Conservation (phyloP, 2,113 vertebrate genomes). For the Oenanthe melanoleuca region DNA sequence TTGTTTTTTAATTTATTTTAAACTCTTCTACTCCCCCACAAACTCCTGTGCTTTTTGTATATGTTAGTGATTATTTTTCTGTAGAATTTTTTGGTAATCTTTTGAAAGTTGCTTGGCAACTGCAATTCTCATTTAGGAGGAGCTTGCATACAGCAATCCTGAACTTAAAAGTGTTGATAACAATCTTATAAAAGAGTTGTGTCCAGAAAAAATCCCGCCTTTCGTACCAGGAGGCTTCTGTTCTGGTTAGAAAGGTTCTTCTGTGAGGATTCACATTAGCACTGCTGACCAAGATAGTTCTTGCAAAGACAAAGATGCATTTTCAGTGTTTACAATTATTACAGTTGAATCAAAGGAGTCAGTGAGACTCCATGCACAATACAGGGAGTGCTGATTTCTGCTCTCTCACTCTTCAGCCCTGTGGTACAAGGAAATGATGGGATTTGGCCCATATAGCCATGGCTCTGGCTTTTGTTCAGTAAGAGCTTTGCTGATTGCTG, state of each 20-base stretch:
- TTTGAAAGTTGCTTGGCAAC: conserved; percentile 22
- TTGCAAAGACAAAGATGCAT: not conserved
- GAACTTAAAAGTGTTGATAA: not conserved
- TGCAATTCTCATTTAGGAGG: not conserved
- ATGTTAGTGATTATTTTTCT: not conserved
- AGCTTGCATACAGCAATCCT: not conserved
- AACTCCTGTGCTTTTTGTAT: not conserved
- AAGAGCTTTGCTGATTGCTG: not conserved
- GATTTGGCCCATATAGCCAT: not conserved
- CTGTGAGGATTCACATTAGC: not conserved
- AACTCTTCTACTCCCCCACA: not conserved
- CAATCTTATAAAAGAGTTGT: not conserved
- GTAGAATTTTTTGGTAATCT: not conserved
- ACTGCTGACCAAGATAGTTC: not conserved
- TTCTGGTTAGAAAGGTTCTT: not conserved
- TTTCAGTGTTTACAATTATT: not conserved
- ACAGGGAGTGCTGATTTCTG: not conserved
- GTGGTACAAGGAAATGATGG: not conserved
- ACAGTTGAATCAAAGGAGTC: not conserved
- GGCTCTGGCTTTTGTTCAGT: not conserved
- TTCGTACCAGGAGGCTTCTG: not conserved
- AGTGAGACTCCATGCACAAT: not conserved
- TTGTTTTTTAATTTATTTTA: not conserved
- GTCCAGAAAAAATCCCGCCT: not conserved
- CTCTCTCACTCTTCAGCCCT: not conserved